These are phyloP conservation scores for Pristionchus maxplancki DNA, from an alignment of 2,888 invertebrate species.

Conservation along the genomic window DNA sequence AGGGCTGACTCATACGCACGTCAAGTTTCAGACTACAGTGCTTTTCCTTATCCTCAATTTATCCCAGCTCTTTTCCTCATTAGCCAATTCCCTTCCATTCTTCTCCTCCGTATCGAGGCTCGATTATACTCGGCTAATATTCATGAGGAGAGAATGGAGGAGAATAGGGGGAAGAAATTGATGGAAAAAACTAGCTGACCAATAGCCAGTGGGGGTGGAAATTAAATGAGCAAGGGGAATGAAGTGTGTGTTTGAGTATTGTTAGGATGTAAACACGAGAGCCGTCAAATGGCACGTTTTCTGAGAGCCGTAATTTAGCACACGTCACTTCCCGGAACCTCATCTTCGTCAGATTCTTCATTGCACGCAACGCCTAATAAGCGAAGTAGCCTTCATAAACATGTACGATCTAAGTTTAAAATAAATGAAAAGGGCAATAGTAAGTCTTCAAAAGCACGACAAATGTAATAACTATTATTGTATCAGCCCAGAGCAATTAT, in stretches of 20 bases:
- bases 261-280: neutral
- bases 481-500: too few species aligned
- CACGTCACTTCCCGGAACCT: neutral
- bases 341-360: neutral
- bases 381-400: too few species aligned
- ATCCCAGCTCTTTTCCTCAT: neutral
- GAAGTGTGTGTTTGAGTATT: neutral
- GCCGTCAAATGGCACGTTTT: neutral
- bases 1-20: too few species aligned
- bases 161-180: neutral
- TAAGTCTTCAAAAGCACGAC: too few species aligned
- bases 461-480: too few species aligned
- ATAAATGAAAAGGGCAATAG: too few species aligned
- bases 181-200: neutral
- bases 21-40: too few species aligned
- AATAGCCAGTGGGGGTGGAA: neutral
- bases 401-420: too few species aligned
- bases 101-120: neutral
- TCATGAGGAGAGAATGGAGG: constrained; percentile 3
- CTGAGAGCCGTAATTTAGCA: neutral
- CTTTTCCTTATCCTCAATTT: too few species aligned
- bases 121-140: constrained; percentile 13
- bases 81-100: neutral
- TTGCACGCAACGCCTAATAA: neutral
- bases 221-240: neutral